Base-by-base conservation (phyloP, 92 coral and sea anemone genomes). In the Epizoanthus stellaris region DNA sequence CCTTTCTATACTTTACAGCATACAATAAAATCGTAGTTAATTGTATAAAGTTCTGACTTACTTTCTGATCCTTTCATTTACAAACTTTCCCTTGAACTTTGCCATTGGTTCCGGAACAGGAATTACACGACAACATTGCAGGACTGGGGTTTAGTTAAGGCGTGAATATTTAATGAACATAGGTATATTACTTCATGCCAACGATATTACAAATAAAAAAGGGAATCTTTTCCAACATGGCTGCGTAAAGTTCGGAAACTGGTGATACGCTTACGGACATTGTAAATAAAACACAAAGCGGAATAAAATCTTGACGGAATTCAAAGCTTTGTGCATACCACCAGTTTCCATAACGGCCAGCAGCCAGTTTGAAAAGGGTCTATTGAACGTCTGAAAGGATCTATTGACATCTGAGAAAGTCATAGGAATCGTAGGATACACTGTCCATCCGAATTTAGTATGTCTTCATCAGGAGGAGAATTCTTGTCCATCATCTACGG, bases 401-500 rank as follows among this genome's bases (percentile, higher is more conserved):
- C 6, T 16, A 14, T 3, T 16, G 25, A 11, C 19, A 39, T 17
- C 19, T 39, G 17, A 10, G 39, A 36, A 52, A 52, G 56, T 52
- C 12, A 52, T n/a, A 14, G 17, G 23, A 13, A 34, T 21, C 20
- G 34, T 60, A 94, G 94, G 98, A 96, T 96, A 96, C 99, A 93
- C 62, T 94, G 99, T 38, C 86, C 92, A 80, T 94, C 85, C 23
- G 98, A 95, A 73, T 92, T 87, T 82, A 95, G 83, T 9, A 93
- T 77, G 49, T 80, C 95, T 60, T 91, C 93, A 8, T 96, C 98
- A 40, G 98, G 95, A 70, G 98, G 95, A 16, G 94, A 90, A 85
- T 95, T 87, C 43, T 91, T 95, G 87, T 95, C 92, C 93, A 96
- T 91, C 73, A 96, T 93, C 99, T 96, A 80, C 16, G 87, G 68